Evolutionary conservation across 2,888 invertebrate species (phyloP).

Genomic region (Stenotaenia linearis): DNA sequence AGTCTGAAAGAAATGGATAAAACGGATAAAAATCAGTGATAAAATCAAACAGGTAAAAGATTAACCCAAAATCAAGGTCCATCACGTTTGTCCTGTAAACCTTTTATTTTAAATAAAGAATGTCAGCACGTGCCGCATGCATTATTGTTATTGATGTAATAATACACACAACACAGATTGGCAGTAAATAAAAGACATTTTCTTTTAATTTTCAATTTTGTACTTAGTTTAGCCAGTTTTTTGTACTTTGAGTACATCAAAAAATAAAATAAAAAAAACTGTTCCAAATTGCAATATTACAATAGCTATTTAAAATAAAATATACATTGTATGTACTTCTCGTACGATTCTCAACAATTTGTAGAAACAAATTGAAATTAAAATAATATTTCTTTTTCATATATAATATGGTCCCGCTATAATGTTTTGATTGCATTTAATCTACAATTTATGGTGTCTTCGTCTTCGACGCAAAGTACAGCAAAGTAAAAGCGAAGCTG

Average conservation of each 20-base stretch:
- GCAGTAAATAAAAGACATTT: not conserved
- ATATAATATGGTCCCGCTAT: not conserved
- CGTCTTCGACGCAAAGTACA: not conserved
- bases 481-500: not conserved
- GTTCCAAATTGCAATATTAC: too few relatives aligned
- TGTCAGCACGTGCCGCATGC: not conserved
- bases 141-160: not conserved
- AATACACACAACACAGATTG: not conserved
- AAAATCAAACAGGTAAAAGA: not conserved
- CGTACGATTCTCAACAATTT: too few relatives aligned
- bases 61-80: not conserved
- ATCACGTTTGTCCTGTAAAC: not conserved
- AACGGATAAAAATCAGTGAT: not conserved
- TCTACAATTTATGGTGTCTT: not conserved
- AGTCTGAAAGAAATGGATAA: not conserved
- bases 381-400: not conserved
- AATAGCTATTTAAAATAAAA: too few relatives aligned
- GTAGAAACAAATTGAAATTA: not conserved
- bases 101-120: not conserved
- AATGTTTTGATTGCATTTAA: not conserved
- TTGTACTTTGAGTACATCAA: not conserved
- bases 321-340: not conserved
- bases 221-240: not conserved
- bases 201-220: not conserved
- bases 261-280: not conserved